Evolutionary conservation across 1,140 invertebrate species (phyloP).

Genomic region (Thaumatotibia leucotreta): DNA sequence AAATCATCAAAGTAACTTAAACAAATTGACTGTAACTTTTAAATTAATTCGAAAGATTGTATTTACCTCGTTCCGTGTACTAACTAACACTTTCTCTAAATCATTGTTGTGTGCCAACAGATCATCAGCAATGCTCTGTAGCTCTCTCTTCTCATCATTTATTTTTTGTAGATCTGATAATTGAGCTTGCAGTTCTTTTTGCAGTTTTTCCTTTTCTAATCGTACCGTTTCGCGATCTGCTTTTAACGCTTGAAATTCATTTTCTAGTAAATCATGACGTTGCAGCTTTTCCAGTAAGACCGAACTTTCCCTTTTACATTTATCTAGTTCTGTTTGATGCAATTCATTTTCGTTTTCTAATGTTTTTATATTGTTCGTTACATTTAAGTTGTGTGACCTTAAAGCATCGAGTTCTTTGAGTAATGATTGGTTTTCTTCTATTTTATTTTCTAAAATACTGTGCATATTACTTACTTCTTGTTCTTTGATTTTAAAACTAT

Average conservation of each 20-base stretch:
- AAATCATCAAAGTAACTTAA: too few species aligned
- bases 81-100: slow-evolving; percentile 44
- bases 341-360: slow-evolving; percentile 39
- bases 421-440: slow-evolving; percentile 42
- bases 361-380: slow-evolving; percentile 30
- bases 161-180: slow-evolving; percentile 28
- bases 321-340: slow-evolving; percentile 28
- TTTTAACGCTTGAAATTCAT: slow-evolving; percentile 36
- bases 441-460: slow-evolving; percentile 42
- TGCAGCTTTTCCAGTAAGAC: slow-evolving; percentile 39
- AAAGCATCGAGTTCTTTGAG: slow-evolving; percentile 31
- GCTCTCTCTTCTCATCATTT: background rate
- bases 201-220: slow-evolving; percentile 43
- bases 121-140: background rate
- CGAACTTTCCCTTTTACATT: slow-evolving; percentile 37
- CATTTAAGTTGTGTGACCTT: slow-evolving; percentile 23
- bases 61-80: slow-evolving; percentile 40
- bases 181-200: slow-evolving; percentile 35
- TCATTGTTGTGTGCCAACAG: slow-evolving; percentile 20
- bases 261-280: slow-evolving; percentile 37
- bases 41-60: slow-evolving; percentile 1
- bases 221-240: slow-evolving; percentile 25
- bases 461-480: slow-evolving; percentile 40
- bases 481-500: slow-evolving; percentile 39
- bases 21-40: too few species aligned